Base-by-base conservation (phyloP, 1,140 invertebrate genomes). In the Plectrocnemia conspersa region DNA sequence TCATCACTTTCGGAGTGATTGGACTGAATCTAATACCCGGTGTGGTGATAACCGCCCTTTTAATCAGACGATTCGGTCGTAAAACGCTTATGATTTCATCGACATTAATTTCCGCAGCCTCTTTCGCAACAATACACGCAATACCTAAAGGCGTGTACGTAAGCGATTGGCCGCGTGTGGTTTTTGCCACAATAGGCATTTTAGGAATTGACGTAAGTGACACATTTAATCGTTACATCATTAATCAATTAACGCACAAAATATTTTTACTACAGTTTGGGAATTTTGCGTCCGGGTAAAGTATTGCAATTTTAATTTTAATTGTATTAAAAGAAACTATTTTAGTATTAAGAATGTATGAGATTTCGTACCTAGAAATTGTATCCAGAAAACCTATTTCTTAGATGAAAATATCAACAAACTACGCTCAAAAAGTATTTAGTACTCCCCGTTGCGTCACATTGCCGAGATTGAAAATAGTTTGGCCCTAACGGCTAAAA, bases 1-100 rank as follows among this genome's bases (percentile, higher is more conserved):
- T 87, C 64, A 13, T 84, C 1, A 85, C 84, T 61, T 82, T 87
- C n/a, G 75, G 81, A 1, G 56, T 83, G 1, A 84, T 80, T 21
- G 82, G 81, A 22, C 36, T 65, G 0, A 68, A 85, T 45, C 82
- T 82, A 44, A 69, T 85, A 25, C 82, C 84, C 1, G 85, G 84
- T 3, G 82, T 81, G 3, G 65, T 85, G 2, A 48, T 82, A 5
- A 82, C 82, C 10, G 77, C 84, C 32, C 77, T 78, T 56, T 67
- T 81, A 1, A 76, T 85, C 64, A 80, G 80, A 56, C 76, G 67
- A 49, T 66, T 81, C 18, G 85, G 85, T 0, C 70, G 85, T 25
- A 81, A 75, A 61, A 68, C 71, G 0, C 82, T 83, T 1, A 64
- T 87, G 19, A 77, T 81, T 22, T 56, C 75, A 7, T 81, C 81